Evolutionary conservation across 1,140 invertebrate species (phyloP), one percentile per base, ranked within the genome.

Genomic region (Phymastichus coffea): DNA sequence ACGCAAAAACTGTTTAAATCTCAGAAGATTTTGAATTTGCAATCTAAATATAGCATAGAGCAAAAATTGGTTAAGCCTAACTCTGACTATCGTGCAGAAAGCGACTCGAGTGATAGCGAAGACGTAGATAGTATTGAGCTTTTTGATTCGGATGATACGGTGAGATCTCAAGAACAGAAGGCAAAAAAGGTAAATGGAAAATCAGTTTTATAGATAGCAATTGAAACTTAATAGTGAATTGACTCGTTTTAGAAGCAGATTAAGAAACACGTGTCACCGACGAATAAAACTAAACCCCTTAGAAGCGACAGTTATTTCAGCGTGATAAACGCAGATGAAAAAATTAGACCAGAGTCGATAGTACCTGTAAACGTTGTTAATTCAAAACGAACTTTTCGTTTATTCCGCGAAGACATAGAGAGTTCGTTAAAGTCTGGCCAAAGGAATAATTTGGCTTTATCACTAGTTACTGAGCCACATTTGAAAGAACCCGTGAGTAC

Each of bases 291-390:
- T 19, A 17, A 49, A 14, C 20, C 22, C 12, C 3, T 12, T 19
- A 30, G 17, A 33, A 35, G 7, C n/a, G 28, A 22, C 12, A 22
- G 26, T 20, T 33, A 7, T 49, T 2, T 30, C 17, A 49, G 28
- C 3, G 22, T 12, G 1, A 41, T 20, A 41, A 35, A 12, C 14
- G 12, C 28, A 33, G 15, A 30, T 17, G 51, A 65, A 33, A 60
- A 58, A 38, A 64, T 65, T 22, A 61, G 65, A 44, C 72, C 72
- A 61, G 68, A 69, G 4, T 61, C 49, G 2, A 63, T 77, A 9
- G 70, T 79, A 37, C 75, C 82, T 12, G 67, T 82, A n/a, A 71
- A 79, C 69, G 69, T 84, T 26, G 76, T 77, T 15, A 69, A 63
- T 41, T 72, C 80, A 57, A 70, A 63, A 46, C 49, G 59, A 12